Conservation (phyloP, 2,888 invertebrate genomes). For the Athrips mouffetella region DNA sequence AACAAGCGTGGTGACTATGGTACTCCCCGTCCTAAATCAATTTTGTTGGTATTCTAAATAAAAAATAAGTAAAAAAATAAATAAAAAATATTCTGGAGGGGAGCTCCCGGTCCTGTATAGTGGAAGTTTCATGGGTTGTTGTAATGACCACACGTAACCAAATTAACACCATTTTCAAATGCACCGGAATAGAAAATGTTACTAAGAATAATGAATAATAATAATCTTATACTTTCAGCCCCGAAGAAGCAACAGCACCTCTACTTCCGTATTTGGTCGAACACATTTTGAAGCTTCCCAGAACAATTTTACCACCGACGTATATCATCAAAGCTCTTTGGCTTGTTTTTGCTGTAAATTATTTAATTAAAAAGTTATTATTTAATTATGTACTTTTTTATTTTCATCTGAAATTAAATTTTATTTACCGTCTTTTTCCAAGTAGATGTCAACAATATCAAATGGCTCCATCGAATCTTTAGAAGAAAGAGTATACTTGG, state of each 20-base stretch:
- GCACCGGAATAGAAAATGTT: too few species aligned
- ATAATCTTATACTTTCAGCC: conserved; percentile 39
- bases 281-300: conserved; percentile 51
- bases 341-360: conserved; percentile 69
- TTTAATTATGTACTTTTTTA: conserved; percentile 6
- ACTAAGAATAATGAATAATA: not conserved
- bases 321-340: conserved; percentile 67
- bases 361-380: not conserved
- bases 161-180: too few species aligned
- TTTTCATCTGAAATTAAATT: conserved; percentile 7
- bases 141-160: too few species aligned
- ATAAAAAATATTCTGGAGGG: too few species aligned
- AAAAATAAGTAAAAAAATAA: too few species aligned
- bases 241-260: conserved; percentile 56
- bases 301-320: conserved; percentile 46
- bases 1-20: too few species aligned
- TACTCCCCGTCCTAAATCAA: too few species aligned
- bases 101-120: too few species aligned
- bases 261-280: conserved; percentile 58
- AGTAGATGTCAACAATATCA: conserved; percentile 65
- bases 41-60: too few species aligned
- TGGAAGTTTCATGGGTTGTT: too few species aligned
- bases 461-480: conserved; percentile 52
- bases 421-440: not conserved
- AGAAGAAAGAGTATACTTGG: conserved; percentile 55